Evolutionary conservation across 1,140 invertebrate genomes (phyloP).

Genomic region (Acromyrmex echinatior): DNA sequence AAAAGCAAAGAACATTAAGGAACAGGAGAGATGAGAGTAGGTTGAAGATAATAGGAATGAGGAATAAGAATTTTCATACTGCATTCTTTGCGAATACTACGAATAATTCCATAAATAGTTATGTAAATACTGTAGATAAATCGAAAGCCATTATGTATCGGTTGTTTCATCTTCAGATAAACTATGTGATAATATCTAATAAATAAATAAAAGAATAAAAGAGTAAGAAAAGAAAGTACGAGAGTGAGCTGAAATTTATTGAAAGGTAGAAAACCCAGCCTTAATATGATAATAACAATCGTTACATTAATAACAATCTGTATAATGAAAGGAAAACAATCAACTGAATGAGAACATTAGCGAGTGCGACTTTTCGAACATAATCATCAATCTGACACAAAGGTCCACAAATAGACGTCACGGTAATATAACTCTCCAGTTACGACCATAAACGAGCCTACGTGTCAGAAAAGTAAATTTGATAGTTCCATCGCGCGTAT

Average conservation of each 20-base stretch:
- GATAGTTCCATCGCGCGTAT: slow-evolving; percentile 68
- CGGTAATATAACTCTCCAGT: slow-evolving; percentile 49
- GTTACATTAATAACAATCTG: no score
- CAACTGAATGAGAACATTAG: neutral
- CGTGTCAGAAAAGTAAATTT: slow-evolving; percentile 58
- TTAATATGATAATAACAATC: neutral
- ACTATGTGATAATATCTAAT: no score
- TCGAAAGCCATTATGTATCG: no score
- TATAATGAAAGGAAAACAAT: neutral
- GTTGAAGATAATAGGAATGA: neutral
- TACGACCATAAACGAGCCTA: slow-evolving; percentile 58
- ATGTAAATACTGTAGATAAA: neutral
- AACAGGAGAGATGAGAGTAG: slow-evolving; percentile 39
- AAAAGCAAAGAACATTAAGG: slow-evolving; percentile 31
- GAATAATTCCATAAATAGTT: neutral
- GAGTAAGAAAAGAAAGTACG: no score
- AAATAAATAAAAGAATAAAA: no score
- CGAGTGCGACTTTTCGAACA: neutral
- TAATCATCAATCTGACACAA: neutral
- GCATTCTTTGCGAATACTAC: neutral
- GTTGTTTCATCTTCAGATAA: neutral
- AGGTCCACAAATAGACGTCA: slow-evolving; percentile 6
- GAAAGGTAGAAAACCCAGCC: no score
- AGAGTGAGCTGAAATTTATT: no score
- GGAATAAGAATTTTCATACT: neutral